Evolutionary conservation across 1,140 invertebrate species (phyloP).

Genomic region (Sipha flava): DNA sequence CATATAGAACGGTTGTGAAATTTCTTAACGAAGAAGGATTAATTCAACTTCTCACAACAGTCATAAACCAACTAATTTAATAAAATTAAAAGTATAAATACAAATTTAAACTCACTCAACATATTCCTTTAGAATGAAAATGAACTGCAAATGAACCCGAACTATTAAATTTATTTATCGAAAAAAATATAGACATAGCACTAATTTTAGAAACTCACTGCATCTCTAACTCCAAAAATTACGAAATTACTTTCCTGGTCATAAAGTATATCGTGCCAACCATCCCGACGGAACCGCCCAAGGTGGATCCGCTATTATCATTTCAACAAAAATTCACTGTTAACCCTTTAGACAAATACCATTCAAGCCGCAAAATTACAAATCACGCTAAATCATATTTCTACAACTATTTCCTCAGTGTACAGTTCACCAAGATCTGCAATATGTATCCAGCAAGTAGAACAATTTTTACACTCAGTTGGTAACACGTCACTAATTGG

Average conservation of each 20-base stretch:
- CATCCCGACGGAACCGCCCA: neutral
- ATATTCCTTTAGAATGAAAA: conserved; percentile 34
- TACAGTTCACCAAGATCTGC: conserved; percentile 35
- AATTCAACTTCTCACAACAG: neutral
- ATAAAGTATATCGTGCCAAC: neutral
- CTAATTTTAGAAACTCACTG: conserved; percentile 36
- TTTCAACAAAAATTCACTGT: neutral
- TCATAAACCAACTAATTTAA: neutral
- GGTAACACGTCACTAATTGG: too few relatives aligned
- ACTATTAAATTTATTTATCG: conserved; percentile 33
- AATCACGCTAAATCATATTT: neutral
- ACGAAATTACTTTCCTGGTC: neutral
- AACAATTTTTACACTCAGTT: conserved; percentile 39
- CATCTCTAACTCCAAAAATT: neutral
- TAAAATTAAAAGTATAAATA: neutral
- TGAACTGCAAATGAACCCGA: conserved; percentile 32
- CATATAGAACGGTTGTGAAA: too few relatives aligned
- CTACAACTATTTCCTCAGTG: neutral
- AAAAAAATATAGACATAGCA: conserved; percentile 35
- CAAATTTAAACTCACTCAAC: neutral
- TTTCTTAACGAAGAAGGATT: too few relatives aligned
- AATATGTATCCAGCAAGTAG: conserved; percentile 39
- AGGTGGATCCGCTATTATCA: neutral
- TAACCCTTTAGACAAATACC: neutral
- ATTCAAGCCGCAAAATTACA: neutral